Base-by-base conservation (phyloP, 1,140 invertebrate genomes). In the Drosophila simulans region DNA sequence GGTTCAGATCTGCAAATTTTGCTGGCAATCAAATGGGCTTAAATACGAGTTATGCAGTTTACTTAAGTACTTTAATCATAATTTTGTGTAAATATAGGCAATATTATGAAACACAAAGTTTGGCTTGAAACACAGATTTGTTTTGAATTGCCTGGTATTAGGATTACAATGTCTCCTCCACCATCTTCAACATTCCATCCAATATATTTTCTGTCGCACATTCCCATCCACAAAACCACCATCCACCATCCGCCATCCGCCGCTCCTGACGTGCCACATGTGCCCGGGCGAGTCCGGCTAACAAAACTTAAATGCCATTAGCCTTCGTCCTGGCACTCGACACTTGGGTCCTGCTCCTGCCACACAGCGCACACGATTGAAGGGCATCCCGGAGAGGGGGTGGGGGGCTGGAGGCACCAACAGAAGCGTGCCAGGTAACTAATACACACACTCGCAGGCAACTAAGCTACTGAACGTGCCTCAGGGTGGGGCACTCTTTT, bases 291-390 rank as follows among this genome's bases (percentile, higher is more conserved):
- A 53, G 63, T 60, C 42, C 49, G 25, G 63, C 64, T 54, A 66
- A 60, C 57, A 77, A 68, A 88, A 88, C 83, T 88, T 89, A 89
- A 89, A 89, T 89, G 84, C 80, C 80, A 89, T 89, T 89, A 89
- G 84, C 77, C 83, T 77, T 86, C 75, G 75, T 73, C 59, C 72
- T 65, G 66, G 48, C 62, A 57, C 60, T 66, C 55, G 42, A 77
- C 73, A 77, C 73, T 77, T 77, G 64, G 43, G 64, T 53, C 75
- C 74, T 69, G 57, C 42, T 31, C 31, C 31, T 31, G 31, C 31
- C 31, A 31, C 62, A 52, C 72, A 72, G 55, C 40, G 48, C 64
- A n/a, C 40, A 37, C 65, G 37, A 45, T 35, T 63, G 25, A 55
- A 45, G 40, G 31, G 40, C 34, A 34, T 34, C 17, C 2, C 12